These are phyloP conservation scores for Arenicola marina DNA, from an alignment of 2,888 invertebrate species.

Conservation along the genomic window DNA sequence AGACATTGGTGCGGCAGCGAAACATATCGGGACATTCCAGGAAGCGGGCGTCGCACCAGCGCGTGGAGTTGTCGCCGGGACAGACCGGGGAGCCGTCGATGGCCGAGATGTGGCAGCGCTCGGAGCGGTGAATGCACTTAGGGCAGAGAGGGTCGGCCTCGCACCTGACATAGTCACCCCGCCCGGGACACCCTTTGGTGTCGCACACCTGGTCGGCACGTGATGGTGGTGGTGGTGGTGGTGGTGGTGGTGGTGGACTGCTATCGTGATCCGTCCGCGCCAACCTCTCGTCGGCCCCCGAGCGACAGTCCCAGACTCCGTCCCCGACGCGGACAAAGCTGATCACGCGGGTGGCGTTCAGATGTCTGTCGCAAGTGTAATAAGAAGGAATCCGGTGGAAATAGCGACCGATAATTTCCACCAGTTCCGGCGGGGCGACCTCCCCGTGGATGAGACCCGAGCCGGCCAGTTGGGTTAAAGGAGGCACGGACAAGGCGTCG, in stretches of 20 bases:
- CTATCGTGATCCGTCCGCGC: background rate
- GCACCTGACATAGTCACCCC: too few relatives aligned
- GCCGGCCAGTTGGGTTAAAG: background rate
- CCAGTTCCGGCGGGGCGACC: too few relatives aligned
- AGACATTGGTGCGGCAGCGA: slow-evolving; percentile 12
- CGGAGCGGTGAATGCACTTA: background rate
- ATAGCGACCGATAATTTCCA: background rate
- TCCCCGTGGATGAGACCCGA: background rate
- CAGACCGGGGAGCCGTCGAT: background rate
- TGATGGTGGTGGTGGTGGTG: background rate
- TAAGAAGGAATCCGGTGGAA: background rate
- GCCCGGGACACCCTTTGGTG: slow-evolving; percentile 62
- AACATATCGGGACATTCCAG: slow-evolving; percentile 16
- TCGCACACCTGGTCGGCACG: slow-evolving; percentile 21
- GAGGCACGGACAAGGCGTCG: background rate
- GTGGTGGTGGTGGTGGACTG: background rate
- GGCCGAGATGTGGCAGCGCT: background rate
- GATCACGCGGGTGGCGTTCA: background rate
- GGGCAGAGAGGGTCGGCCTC: too few relatives aligned
- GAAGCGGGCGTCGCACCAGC: slow-evolving; percentile 9
- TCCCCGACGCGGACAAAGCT: too few relatives aligned
- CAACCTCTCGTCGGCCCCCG: too few relatives aligned
- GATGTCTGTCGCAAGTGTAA: background rate
- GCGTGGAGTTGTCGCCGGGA: background rate
- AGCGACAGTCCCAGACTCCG: too few relatives aligned